These are phyloP conservation scores for Sphaerodactylus townsendi DNA, from an alignment of 2,113 vertebrate species.

Conservation along the genomic window DNA sequence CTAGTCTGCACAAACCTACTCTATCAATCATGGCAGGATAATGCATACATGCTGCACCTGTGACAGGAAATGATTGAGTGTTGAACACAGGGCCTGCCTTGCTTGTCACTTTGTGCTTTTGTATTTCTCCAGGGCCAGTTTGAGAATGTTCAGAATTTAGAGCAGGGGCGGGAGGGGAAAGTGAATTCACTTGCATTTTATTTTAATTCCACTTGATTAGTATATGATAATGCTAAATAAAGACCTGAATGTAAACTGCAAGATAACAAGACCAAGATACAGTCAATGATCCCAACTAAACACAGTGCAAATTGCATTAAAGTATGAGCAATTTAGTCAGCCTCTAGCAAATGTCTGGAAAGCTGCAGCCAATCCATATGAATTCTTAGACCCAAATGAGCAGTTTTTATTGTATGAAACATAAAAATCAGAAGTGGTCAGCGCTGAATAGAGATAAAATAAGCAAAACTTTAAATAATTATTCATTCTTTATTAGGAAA, in stretches of 20 bases:
- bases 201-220: constrained; percentile 60
- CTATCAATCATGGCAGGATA: constrained; percentile 87
- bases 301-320: constrained; percentile 53
- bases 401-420: constrained; percentile 52
- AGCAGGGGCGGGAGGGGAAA: constrained; percentile 32
- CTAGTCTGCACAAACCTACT: constrained; percentile 75
- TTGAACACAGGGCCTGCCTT: constrained; percentile 75
- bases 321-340: constrained; percentile 57
- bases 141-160: constrained; percentile 73
- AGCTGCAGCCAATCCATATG: constrained; percentile 36
- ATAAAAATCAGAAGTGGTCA: constrained; percentile 41
- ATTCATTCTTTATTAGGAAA: not conserved
- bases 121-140: constrained; percentile 80
- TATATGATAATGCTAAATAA: not conserved
- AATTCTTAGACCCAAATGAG: constrained; percentile 21
- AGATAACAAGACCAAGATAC: constrained; percentile 31
- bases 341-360: constrained; percentile 45
- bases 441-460: constrained; percentile 10
- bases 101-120: constrained; percentile 77
- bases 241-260: constrained; percentile 37
- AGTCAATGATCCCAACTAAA: not conserved
- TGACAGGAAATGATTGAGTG: constrained; percentile 87
- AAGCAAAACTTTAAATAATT: constrained; percentile 22
- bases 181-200: constrained; percentile 34
- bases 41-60: constrained; percentile 80